These are phyloP conservation scores for Argyresthia albistria DNA, from an alignment of 2,888 invertebrate species.

Conservation along the genomic window DNA sequence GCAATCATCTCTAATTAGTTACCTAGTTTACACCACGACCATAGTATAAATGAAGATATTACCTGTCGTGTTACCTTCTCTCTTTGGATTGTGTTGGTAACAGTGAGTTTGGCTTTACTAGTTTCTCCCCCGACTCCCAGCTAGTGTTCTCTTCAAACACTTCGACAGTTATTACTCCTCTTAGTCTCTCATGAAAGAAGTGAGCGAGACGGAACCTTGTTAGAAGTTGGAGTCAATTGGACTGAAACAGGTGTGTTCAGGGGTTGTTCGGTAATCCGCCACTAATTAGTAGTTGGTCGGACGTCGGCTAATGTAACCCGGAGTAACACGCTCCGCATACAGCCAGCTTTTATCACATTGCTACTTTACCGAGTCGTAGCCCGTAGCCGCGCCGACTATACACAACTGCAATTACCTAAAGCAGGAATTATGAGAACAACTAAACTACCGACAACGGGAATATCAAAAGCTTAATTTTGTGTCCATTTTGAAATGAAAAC, in stretches of 20 bases:
- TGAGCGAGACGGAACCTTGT: too few species aligned
- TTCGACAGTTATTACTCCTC: neutral
- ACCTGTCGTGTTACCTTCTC: conserved; percentile 53
- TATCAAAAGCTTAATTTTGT: neutral
- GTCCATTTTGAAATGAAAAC: neutral
- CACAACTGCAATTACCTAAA: neutral
- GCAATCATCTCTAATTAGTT: too few species aligned
- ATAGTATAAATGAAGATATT: conserved; percentile 37
- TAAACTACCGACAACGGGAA: neutral
- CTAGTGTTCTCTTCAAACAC: neutral
- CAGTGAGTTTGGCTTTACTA: conserved; percentile 32
- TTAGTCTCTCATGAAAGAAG: too few species aligned
- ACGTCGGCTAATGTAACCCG: conserved; percentile 31
- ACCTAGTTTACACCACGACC: too few species aligned
- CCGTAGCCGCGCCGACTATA: neutral
- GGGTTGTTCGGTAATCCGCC: conserved; percentile 58
- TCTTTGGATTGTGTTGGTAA: conserved; percentile 58
- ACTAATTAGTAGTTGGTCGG: conserved; percentile 63
- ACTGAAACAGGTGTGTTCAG: neutral
- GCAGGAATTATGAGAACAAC: neutral
- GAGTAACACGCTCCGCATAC: conserved; percentile 52
- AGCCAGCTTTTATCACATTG: conserved; percentile 41
- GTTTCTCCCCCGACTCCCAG: neutral
- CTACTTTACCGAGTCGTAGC: conserved; percentile 11
- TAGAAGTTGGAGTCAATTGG: neutral